These are phyloP conservation scores for Trissonchulus sp. DNA, from an alignment of 2,888 invertebrate genomes.

Conservation along the genomic window DNA sequence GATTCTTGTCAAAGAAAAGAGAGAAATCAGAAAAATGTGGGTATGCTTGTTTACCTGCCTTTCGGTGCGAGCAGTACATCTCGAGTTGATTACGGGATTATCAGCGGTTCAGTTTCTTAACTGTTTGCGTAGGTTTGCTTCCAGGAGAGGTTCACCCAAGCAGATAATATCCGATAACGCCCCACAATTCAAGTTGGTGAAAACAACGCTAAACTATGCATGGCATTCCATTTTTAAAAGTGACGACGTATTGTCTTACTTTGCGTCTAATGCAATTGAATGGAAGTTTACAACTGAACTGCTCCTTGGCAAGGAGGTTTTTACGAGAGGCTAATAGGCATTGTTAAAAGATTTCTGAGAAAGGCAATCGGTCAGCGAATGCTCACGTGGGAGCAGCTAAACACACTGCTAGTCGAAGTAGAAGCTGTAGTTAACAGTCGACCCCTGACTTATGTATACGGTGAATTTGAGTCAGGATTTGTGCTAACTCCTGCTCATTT, in stretches of 20 bases:
- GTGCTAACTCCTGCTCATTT: background rate
- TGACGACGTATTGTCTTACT: constrained; percentile 14
- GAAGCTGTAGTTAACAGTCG: background rate
- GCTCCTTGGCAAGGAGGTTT: constrained; percentile 56
- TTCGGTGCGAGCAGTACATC: constrained; percentile 50
- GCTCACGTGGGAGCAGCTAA: background rate
- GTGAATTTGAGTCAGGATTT: background rate
- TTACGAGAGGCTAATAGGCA: constrained; percentile 53
- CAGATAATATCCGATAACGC: constrained; percentile 53
- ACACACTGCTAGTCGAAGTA: background rate
- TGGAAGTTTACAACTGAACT: constrained; percentile 53
- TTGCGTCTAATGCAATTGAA: constrained; percentile 34
- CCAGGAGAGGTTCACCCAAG: constrained; percentile 46
- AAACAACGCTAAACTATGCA: constrained; percentile 44
- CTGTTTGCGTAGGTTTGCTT: constrained; percentile 48
- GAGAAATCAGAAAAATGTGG: constrained; percentile 46
- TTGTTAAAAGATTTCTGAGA: constrained; percentile 45
- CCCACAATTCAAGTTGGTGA: constrained; percentile 51
- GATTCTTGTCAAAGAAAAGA: constrained; percentile 41
- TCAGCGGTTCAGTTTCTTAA: constrained; percentile 46
- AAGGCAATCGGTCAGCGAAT: background rate
- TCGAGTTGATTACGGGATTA: constrained; percentile 50
- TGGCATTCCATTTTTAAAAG: constrained; percentile 24
- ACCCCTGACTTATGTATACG: background rate
- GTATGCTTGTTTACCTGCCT: constrained; percentile 53